Base-by-base conservation (phyloP, 2,113 vertebrate genomes). In the Tetrao urogallus region DNA sequence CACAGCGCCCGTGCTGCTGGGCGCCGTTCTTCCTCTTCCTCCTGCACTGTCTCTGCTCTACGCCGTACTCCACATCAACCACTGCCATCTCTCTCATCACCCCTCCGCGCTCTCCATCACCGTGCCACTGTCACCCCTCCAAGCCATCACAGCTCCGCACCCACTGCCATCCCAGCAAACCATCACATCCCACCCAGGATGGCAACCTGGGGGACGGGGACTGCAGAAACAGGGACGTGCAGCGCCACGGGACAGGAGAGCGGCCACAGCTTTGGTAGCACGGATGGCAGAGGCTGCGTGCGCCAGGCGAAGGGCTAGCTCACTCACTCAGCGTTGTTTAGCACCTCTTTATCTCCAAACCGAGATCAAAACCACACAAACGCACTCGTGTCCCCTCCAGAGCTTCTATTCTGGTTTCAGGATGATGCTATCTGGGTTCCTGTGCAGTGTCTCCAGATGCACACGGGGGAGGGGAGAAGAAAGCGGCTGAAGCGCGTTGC, bases 341-440 rank as follows among this genome's bases (percentile, higher is more conserved):
- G 92, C 95, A 90, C 93, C 92, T 91, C 79, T 28, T 96, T 95
- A 96, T 95, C 95, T 95, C 24, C 86, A 95, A 96, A 96, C 94
- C 96, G 4, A 96, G 86, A 95, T 88, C 84, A 92, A 96, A 95
- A 94, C 95, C 96, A 0, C 96, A 94, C 88, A 40, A 94, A 94
- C 69, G 56, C 0, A 82, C 88, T 86, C 0, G 5, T 77, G 92
- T 38, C 96, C 83, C 82, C 92, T 95, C 94, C 92, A 93, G 74
- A 93, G 92, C 96, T 94, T 96, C 94, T 95, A 77, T 95, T 96
- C 95, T 96, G 96, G 96, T 96, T 95, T 96, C 95, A 92, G 94
- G 96, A 94, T 95, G 96, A 96, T 96, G 95, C 89, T 96, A 95
- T 94, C 95, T 93, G 92, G 90, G 95, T 94, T 96, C 96, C 96